Conservation (phyloP, 2,113 vertebrate genomes). For the Tenebrosternarchus preto region DNA sequence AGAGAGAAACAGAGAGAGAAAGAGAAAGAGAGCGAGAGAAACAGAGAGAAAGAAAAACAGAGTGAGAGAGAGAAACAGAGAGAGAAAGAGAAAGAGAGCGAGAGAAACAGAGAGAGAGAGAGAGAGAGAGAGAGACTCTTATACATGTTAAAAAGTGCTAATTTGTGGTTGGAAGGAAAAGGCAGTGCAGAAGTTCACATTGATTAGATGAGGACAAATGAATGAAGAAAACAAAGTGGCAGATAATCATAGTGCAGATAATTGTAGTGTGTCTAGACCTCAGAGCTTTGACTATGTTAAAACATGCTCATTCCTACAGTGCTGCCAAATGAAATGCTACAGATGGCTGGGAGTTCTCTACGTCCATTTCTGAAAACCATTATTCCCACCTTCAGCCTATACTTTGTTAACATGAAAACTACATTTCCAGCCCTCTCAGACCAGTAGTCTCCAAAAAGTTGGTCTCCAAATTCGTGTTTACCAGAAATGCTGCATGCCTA, state of each 20-base stretch:
- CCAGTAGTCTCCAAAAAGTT: too few species aligned
- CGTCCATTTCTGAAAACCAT: neutral
- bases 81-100: too few species aligned
- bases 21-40: slow-evolving; percentile 37
- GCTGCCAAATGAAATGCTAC: neutral
- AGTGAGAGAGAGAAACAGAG: neutral
- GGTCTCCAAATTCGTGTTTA: too few species aligned
- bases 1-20: neutral
- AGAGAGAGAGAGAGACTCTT: slow-evolving; percentile 15
- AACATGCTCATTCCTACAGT: neutral
- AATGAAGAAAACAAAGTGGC: slow-evolving; percentile 1
- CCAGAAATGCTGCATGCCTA: too few species aligned
- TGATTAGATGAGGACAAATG: neutral
- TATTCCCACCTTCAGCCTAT: neutral
- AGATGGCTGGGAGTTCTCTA: neutral
- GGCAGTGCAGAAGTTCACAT: neutral
- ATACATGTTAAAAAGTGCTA: neutral
- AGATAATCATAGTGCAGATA: slow-evolving; percentile 7
- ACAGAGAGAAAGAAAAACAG: slow-evolving; percentile 10
- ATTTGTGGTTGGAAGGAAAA: neutral
- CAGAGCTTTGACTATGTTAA: slow-evolving; percentile 4
- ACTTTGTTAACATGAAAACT: neutral
- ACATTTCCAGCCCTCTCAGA: neutral
- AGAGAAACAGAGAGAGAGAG: neutral
- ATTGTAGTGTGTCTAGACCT: slow-evolving; percentile 13